phyloP scores from a whole-genome alignment of 1,140 invertebrate genomes.

The Drosophila erecta region DNA sequence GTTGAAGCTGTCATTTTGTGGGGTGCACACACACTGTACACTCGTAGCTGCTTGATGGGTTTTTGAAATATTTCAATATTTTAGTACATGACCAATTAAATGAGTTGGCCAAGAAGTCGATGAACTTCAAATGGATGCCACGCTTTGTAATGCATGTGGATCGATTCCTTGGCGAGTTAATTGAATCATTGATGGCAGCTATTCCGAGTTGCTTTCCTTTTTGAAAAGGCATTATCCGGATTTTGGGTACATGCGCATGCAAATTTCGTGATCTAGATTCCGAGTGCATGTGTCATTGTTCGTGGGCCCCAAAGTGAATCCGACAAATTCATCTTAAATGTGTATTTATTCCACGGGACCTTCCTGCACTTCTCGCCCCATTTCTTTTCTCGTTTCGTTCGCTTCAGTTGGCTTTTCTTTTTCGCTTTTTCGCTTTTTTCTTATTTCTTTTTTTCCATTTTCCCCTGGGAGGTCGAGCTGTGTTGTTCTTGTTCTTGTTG shows the following conservation, averaged over 20 bases:
- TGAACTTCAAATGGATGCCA: too few relatives aligned
- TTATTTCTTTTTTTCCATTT: neutral
- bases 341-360: slow-evolving; percentile 17
- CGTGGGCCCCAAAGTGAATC: neutral
- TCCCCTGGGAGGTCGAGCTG: slow-evolving; percentile 25
- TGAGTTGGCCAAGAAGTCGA: too few relatives aligned
- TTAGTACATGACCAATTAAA: neutral
- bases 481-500: slow-evolving; percentile 1
- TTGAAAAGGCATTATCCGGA: neutral
- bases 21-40: neutral
- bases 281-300: slow-evolving; percentile 1
- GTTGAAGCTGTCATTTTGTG: slow-evolving; percentile 11
- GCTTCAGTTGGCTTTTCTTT: slow-evolving; percentile 19
- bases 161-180: too few relatives aligned
- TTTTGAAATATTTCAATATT: slow-evolving; percentile 9
- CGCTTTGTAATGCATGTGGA: too few relatives aligned
- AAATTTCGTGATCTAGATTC: slow-evolving; percentile 7
- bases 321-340: slow-evolving; percentile 6
- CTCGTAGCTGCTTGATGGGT: neutral
- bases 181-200: too few relatives aligned
- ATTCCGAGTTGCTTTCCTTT: too few relatives aligned
- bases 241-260: slow-evolving; percentile 16
- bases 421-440: neutral
- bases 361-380: slow-evolving; percentile 24
- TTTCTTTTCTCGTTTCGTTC: slow-evolving; percentile 30